A percentile compares a stretch with the other conserved stretches of the same genome.
Conservation (phyloP, 64 coral and sea anemone genomes). For the Actinia tenebrosa region DNA sequence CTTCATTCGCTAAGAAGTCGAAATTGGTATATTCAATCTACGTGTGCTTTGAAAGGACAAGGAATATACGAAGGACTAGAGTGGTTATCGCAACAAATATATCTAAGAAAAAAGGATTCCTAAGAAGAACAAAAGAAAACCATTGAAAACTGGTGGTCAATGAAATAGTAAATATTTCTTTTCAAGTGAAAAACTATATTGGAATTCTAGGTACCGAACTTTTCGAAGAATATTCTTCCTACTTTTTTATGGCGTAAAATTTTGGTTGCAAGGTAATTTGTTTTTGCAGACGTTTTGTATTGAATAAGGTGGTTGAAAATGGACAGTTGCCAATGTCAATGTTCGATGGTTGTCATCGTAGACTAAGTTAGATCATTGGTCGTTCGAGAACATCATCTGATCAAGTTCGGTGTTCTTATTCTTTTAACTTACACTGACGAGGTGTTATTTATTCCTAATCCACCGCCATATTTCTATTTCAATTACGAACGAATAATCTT, state of each 20-base stretch:
- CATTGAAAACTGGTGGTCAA: not conserved
- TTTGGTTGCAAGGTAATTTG: not conserved
- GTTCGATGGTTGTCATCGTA: not conserved
- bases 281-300: not conserved
- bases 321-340: not conserved
- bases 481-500: not conserved
- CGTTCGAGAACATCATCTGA: not conserved
- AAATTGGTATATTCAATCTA: slow-evolving; percentile 91
- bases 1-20: slow-evolving; percentile 77
- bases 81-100: slow-evolving; percentile 83
- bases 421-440: not conserved
- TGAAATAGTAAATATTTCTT: not conserved
- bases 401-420: not conserved
- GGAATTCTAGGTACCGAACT: no score
- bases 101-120: not conserved
- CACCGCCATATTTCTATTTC: not conserved
- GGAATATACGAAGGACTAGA: slow-evolving; percentile 93
- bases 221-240: no score
- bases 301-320: not conserved
- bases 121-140: not conserved
- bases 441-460: not conserved
- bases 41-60: slow-evolving; percentile 86
- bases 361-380: not conserved
- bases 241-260: not conserved
- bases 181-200: not conserved